phyloP scores from a whole-genome alignment of 37 sponge, comb jelly and placozoan genomes.

The Corticium candelabrum region DNA sequence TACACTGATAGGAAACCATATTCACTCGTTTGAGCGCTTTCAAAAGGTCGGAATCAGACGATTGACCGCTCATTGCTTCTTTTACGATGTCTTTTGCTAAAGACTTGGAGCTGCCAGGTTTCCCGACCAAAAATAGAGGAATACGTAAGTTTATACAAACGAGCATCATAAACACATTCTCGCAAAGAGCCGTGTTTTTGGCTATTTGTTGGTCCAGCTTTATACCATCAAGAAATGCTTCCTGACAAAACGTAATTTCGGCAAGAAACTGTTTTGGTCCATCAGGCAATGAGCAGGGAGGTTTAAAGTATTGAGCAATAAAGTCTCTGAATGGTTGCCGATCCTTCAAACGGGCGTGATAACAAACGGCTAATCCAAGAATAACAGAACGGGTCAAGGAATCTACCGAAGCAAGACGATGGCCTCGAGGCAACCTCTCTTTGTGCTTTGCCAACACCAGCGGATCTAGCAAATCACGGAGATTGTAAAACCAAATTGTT shows the following conservation, averaged over 20 bases:
- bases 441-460: not conserved
- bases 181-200: slow-evolving; percentile 24
- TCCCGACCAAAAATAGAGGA: slow-evolving; percentile 39
- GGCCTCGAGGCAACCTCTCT: not conserved
- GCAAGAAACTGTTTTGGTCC: not conserved
- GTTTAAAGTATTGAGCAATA: not conserved
- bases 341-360: not conserved
- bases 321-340: not conserved
- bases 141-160: slow-evolving; percentile 43
- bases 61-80: slow-evolving; percentile 67
- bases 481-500: slow-evolving; percentile 25
- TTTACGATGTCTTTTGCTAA: slow-evolving; percentile 65
- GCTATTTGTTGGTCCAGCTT: slow-evolving; percentile 19
- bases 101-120: slow-evolving; percentile 42
- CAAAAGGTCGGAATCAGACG: slow-evolving; percentile 45
- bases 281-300: not conserved
- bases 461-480: not conserved
- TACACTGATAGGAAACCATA: slow-evolving; percentile 81
- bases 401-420: not conserved
- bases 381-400: not conserved
- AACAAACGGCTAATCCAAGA: not conserved
- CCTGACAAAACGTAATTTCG: slow-evolving; percentile 6
- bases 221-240: slow-evolving; percentile 9
- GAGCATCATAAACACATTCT: slow-evolving; percentile 46
- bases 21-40: slow-evolving; percentile 62